Base-by-base conservation (phyloP, 1,140 invertebrate genomes). In the Agrypnia vestita region DNA sequence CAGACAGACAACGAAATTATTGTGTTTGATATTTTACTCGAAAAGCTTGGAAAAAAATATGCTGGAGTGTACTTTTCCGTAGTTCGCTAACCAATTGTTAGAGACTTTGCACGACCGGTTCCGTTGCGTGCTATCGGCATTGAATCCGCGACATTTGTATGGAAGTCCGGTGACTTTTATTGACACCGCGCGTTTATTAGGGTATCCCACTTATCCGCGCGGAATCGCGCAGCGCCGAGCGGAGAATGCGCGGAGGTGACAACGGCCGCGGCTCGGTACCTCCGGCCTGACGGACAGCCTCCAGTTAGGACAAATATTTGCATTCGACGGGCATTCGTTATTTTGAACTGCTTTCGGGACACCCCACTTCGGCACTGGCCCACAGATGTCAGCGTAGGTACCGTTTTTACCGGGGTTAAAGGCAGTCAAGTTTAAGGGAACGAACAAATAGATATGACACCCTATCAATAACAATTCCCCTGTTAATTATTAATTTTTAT, bases 111-210 rank as follows among this genome's bases (percentile, higher is more conserved):
- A n/a, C 72, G 11, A 49, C 35, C 71, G 17, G 10, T 51, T 21
- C 15, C 51, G 35, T 69, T 74, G 71, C 53, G 71, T 56, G 53
- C 51, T 35, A 55, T 74, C 53, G 46, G 17, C 47, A 35, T 43
- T 47, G 62, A 25, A 25, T 47, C 61, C 25, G 3, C 43, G 77
- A 79, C 77, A 73, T 64, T 49, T 79, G 77, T 73, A 79, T 79
- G 69, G 77, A 53, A 21, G 17, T 17, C 51, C 44, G 69, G 7
- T 73, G 77, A 79, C 77, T 79, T 79, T 79, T 79, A 79, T 79
- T 79, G 77, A 79, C 77, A 79, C 77, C 69, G 25, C 49, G 77
- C 49, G 77, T 79, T 79, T 79, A 79, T 79, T 79, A 79, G 77
- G 69, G 46, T 35, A 51, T 51, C 46, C 67, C 46, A 35, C 25